Evolutionary conservation across 2,797 vertebrate species (phyloP), one percentile per base, ranked within the genome.

Genomic region (Eulemur coronatus): DNA sequence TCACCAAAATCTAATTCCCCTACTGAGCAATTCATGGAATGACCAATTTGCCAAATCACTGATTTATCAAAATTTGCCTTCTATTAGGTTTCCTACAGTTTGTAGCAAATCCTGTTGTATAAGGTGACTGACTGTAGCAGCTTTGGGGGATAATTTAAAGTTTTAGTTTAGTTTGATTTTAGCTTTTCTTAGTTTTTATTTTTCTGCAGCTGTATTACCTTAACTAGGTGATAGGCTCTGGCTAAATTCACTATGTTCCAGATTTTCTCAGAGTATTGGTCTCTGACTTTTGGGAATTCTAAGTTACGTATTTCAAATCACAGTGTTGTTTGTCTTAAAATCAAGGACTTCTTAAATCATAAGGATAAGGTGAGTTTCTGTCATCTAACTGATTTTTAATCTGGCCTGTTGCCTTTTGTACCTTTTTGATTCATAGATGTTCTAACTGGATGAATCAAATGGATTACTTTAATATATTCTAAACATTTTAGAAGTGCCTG

Each of bases 51-150:
- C 75, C 59, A 82, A 75, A 84, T 91, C 57, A 86, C 33, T 52
- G 20, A 84, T 88, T 80, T 92, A 81, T 90, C 78, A 86, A 82
- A 55, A 78, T 4, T 61, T 96, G 90, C n/a, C 73, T 95, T 94
- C 33, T 87, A 4, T 22, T 84, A 79, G 24, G 5, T 81, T 93
- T 81, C 55, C 20, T 91, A 6, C 93, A 11, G 30, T 70, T 81
- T 82, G 55, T 81, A 79, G 48, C 7, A 72, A 72, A 61, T 86
- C 30, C 43, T 55, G 0, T 59, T 52, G n/a, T 38, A 12, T 84
- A 72, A 87, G n/a, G 30, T 38, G 43, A 78, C 22, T 67, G 43
- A 78, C 22, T 67, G 4, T n/a, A 41, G 35, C 61, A 48, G 1
- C 57, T 78, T 72, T 57, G 52, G 52, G 14, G 38, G n/a, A 17